phyloP scores from a whole-genome alignment of 2,113 vertebrate genomes.

The Zosterops japonicus region DNA sequence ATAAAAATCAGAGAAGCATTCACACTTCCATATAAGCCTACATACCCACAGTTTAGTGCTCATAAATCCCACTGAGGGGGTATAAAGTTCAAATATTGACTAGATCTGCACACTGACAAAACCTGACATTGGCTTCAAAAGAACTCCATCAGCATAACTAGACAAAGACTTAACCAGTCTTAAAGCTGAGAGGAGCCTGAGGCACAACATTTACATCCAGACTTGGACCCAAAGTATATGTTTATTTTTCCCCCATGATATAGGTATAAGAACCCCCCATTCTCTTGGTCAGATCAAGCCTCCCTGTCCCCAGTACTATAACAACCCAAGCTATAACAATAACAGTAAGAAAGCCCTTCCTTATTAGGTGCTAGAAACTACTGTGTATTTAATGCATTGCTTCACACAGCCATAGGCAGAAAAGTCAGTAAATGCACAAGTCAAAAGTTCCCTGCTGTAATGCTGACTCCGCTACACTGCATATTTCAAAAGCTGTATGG shows the following conservation, averaged over 20 bases:
- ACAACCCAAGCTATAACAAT: conserved; percentile 55
- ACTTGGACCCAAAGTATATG: neutral
- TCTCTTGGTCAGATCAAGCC: conserved; percentile 23
- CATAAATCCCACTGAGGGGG: conserved; percentile 48
- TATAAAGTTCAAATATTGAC: conserved; percentile 57
- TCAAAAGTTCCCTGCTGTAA: neutral
- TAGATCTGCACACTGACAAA: conserved; percentile 53
- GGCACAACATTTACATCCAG: conserved; percentile 30
- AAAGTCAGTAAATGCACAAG: conserved; percentile 35
- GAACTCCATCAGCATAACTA: neutral
- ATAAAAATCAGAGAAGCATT: conserved; percentile 49
- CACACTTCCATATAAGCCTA: conserved; percentile 57
- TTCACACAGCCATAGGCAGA: conserved; percentile 31
- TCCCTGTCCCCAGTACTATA: conserved; percentile 29
- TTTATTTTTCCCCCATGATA: conserved; percentile 39
- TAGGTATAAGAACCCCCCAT: neutral
- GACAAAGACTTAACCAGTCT: conserved; percentile 24
- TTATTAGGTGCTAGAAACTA: conserved; percentile 63
- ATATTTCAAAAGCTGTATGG: neutral
- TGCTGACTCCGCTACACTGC: neutral
- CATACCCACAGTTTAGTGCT: conserved; percentile 14
- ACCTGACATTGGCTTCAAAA: conserved; percentile 8
- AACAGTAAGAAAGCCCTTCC: conserved; percentile 57
- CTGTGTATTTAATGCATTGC: conserved; percentile 27
- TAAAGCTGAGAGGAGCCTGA: neutral